Evolutionary conservation across 2,888 invertebrate genomes (phyloP).

Genomic region (Eupithecia vulgata): DNA sequence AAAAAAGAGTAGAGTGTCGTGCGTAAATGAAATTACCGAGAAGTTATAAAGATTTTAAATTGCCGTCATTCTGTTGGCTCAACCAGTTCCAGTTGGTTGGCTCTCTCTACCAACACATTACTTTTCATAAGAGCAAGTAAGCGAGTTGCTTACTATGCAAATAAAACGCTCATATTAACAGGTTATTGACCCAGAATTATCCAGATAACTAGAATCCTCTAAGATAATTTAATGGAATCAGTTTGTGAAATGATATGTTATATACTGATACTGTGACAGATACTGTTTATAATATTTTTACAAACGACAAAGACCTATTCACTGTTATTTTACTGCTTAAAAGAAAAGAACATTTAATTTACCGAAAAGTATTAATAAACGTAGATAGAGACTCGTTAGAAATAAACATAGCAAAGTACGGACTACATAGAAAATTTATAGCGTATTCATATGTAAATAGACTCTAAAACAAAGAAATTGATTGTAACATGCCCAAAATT

Average conservation of each 20-base stretch:
- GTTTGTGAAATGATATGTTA: conserved; percentile 40
- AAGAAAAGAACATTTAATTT: neutral
- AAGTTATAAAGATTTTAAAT: conserved; percentile 39
- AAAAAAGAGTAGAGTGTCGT: conserved; percentile 10
- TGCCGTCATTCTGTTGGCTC: conserved; percentile 53
- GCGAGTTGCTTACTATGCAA: conserved; percentile 68
- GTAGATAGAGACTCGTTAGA: neutral
- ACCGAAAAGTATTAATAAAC: neutral
- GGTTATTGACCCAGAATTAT: conserved; percentile 51
- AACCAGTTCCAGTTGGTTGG: conserved; percentile 60
- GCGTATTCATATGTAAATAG: neutral
- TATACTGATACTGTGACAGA: too few relatives aligned
- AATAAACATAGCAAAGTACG: neutral
- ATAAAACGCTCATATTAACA: conserved; percentile 54
- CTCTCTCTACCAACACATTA: conserved; percentile 61
- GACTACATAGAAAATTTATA: neutral
- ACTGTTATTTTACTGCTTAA: neutral
- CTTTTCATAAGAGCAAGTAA: conserved; percentile 65
- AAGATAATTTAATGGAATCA: conserved; percentile 12
- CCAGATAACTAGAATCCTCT: conserved; percentile 23
- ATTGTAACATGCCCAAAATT: neutral
- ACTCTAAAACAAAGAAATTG: neutral
- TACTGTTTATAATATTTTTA: conserved; percentile 54
- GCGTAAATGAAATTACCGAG: conserved; percentile 35
- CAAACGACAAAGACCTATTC: neutral